These are phyloP conservation scores for Silurus lanzhouensis DNA, from an alignment of 2,797 vertebrate genomes.

Conservation along the genomic window DNA sequence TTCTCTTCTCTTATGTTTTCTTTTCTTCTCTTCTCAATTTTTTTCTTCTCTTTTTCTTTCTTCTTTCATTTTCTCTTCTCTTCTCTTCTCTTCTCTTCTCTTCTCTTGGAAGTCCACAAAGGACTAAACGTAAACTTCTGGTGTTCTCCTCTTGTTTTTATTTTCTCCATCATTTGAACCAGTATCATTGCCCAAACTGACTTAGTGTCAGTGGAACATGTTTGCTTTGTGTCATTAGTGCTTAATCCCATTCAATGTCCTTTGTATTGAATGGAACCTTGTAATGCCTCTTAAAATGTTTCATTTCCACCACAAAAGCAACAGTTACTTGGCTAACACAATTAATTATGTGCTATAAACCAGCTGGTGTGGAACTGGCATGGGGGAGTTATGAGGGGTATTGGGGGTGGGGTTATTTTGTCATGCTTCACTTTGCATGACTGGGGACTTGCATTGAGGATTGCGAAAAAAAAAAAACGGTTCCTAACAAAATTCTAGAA, in stretches of 20 bases:
- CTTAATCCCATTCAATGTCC: background rate
- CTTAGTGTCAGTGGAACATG: background rate
- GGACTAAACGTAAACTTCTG: too few species aligned
- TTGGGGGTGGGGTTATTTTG: background rate
- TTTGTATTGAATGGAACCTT: background rate
- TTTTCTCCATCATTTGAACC: background rate
- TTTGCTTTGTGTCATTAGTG: background rate
- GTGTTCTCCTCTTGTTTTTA: background rate
- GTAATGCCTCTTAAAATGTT: background rate
- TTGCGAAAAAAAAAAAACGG: background rate
- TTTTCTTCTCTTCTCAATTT: too few species aligned
- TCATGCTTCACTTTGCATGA: background rate
- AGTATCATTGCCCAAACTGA: background rate
- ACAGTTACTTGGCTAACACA: background rate
- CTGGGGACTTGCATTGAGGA: background rate
- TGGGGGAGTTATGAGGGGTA: background rate
- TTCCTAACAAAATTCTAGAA: background rate
- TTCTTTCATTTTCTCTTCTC: too few species aligned
- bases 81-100: too few species aligned
- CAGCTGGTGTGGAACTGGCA: background rate
- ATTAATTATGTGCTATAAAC: background rate
- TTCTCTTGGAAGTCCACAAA: too few species aligned
- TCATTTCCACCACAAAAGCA: background rate
- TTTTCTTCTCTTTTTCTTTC: too few species aligned
- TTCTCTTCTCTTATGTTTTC: too few species aligned